Percentiles rank a stretch among this genome's conserved stretches.
Evolutionary conservation across 2,113 vertebrate genomes (phyloP).

Genomic region (Burhinus bistriatus): DNA sequence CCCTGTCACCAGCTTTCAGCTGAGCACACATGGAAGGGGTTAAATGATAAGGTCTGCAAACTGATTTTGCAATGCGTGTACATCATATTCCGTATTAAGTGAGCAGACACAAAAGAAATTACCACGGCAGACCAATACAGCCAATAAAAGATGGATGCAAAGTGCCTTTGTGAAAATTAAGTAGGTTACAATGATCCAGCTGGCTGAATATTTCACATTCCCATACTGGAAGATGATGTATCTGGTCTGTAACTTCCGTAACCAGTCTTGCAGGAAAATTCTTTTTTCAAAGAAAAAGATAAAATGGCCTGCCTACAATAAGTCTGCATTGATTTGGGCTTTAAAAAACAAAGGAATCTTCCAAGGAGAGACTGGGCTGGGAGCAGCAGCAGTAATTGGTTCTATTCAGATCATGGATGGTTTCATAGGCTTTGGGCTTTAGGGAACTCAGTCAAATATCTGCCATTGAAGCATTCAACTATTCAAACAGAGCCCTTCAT

Average conservation of each 20-base stretch:
- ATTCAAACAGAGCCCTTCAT: slow-evolving; percentile 46
- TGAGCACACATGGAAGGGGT: rapidly evolving
- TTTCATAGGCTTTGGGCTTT: slow-evolving; percentile 44
- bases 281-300: not conserved
- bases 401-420: slow-evolving; percentile 23
- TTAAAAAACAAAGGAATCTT: not conserved
- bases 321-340: not conserved
- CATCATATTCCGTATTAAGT: not conserved
- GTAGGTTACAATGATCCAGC: not conserved
- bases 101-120: not conserved
- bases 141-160: not conserved
- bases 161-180: not conserved
- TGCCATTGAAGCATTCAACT: slow-evolving; percentile 33
- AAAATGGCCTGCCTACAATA: not conserved
- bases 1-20: rapidly evolving
- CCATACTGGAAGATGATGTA: not conserved
- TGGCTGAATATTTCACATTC: not conserved
- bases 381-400: slow-evolving; percentile 14
- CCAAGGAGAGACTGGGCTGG: not conserved
- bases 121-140: not conserved
- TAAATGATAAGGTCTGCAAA: not conserved
- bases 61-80: not conserved
- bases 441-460: slow-evolving; percentile 33
- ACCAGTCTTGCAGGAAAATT: not conserved
- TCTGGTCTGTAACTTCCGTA: not conserved